Percentiles rank a stretch among this genome's conserved stretches.
phyloP scores from a whole-genome alignment of 92 coral and sea anemone species.

The Hydrozoanthus gracilis region DNA sequence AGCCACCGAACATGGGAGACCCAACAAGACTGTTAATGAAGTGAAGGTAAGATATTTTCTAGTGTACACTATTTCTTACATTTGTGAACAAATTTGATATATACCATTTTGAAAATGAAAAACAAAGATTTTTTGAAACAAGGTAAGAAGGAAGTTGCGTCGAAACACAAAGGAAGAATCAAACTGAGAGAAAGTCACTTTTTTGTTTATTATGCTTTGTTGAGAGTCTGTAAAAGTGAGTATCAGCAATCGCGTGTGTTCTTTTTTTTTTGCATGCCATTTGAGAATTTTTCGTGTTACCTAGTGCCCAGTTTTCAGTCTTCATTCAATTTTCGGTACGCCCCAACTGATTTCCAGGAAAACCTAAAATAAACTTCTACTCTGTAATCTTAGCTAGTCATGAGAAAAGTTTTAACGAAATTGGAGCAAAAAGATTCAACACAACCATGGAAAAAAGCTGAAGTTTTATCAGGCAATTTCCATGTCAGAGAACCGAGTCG shows the following conservation, averaged over 20 bases:
- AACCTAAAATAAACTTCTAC: slow-evolving; percentile 13
- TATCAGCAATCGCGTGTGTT: slow-evolving; percentile 44
- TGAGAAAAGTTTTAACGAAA: slow-evolving; percentile 23
- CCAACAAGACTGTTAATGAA: slow-evolving; percentile 88
- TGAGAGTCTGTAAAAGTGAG: slow-evolving; percentile 40
- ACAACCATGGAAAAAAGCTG: slow-evolving; percentile 58
- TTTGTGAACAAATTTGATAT: slow-evolving; percentile 16
- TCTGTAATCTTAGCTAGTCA: neutral
- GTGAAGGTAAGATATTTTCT: slow-evolving; percentile 59
- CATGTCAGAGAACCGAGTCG: slow-evolving; percentile 31
- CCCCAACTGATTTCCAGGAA: slow-evolving; percentile 2
- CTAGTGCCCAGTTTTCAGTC: slow-evolving; percentile 25
- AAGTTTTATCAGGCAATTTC: slow-evolving; percentile 70
- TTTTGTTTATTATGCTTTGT: slow-evolving; percentile 48
- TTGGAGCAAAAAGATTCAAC: slow-evolving; percentile 35
- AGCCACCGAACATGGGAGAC: slow-evolving; percentile 62
- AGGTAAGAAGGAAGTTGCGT: neutral
- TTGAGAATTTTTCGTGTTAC: slow-evolving; percentile 35
- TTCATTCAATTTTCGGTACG: neutral
- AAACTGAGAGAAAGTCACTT: slow-evolving; percentile 38
- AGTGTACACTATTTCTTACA: slow-evolving; percentile 39
- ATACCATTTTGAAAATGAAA: neutral
- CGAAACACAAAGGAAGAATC: slow-evolving; percentile 5
- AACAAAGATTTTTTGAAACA: slow-evolving; percentile 1
- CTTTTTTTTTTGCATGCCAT: slow-evolving; percentile 51